Evolutionary conservation across 1,140 invertebrate species (phyloP).

Genomic region (Aphaenogaster ashmeadi): DNA sequence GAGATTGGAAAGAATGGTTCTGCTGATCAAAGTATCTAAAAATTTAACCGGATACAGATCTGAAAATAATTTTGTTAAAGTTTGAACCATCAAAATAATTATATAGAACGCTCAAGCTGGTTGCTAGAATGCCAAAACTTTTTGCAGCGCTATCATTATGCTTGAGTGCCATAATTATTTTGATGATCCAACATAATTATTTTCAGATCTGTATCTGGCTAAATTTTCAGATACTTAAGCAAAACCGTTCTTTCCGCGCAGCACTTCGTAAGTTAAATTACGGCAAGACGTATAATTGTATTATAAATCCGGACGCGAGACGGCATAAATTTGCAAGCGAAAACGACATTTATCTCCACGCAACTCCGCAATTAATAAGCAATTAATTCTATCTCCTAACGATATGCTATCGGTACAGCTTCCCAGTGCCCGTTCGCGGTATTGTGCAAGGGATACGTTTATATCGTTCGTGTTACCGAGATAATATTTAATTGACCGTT

Average conservation of each 20-base stretch:
- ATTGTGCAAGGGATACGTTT: slow-evolving; percentile 1
- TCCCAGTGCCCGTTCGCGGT: not conserved
- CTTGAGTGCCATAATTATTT: no score
- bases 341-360: not conserved
- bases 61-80: no score
- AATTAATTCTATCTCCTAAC: not conserved
- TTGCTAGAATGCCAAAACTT: no score
- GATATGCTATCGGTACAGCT: not conserved
- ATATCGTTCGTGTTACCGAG: not conserved
- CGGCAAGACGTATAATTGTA: not conserved
- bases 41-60: no score
- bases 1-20: not conserved
- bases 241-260: not conserved
- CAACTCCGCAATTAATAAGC: not conserved
- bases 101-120: no score
- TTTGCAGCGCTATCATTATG: no score
- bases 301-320: not conserved
- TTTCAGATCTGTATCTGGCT: no score
- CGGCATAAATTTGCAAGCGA: not conserved
- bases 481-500: slow-evolving; percentile 27
- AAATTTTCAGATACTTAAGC: no score
- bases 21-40: no score
- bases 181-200: no score
- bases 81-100: no score
- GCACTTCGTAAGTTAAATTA: not conserved